phyloP scores from a whole-genome alignment of 2,113 vertebrate genomes.

The Girardinichthys multiradiatus region DNA sequence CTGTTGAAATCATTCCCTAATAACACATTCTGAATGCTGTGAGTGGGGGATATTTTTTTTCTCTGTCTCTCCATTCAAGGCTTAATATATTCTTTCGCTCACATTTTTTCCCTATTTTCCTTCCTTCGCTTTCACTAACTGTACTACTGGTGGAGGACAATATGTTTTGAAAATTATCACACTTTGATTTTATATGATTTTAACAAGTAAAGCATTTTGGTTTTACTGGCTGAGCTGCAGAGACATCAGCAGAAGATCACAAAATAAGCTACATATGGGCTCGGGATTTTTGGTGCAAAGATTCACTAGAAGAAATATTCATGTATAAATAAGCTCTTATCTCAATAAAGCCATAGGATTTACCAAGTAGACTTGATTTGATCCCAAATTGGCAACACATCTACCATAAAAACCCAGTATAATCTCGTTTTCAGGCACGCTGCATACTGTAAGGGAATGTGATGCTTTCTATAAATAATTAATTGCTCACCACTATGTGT shows the following conservation, averaged over 20 bases:
- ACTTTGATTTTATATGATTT: constrained; percentile 59
- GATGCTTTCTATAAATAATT: constrained; percentile 37
- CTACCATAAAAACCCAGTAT: constrained; percentile 35
- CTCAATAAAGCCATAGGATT: constrained; percentile 30
- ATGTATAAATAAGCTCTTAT: constrained; percentile 40
- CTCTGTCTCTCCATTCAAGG: constrained; percentile 67
- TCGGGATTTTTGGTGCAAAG: constrained; percentile 14
- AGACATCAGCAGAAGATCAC: neutral
- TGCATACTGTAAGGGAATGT: constrained; percentile 5
- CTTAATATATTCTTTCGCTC: constrained; percentile 75
- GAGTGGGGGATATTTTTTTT: constrained; percentile 68
- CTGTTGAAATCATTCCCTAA: constrained; percentile 85
- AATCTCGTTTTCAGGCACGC: constrained; percentile 18
- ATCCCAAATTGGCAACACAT: constrained; percentile 39
- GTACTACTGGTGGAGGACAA: constrained; percentile 14
- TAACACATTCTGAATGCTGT: constrained; percentile 81
- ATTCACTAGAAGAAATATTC: constrained; percentile 11
- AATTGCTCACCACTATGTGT: constrained; percentile 31
- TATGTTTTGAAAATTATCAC: constrained; percentile 47
- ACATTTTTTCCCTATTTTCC: constrained; percentile 33
- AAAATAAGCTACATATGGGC: constrained; percentile 13
- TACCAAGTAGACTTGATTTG: constrained; percentile 34
- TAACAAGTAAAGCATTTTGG: constrained; percentile 42
- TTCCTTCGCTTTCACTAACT: constrained; percentile 58
- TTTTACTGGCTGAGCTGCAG: constrained; percentile 15